Evolutionary conservation across 2,797 vertebrate species (phyloP), one percentile per base, ranked within the genome.

Genomic region (Tokudaia tokunoshimensis): DNA sequence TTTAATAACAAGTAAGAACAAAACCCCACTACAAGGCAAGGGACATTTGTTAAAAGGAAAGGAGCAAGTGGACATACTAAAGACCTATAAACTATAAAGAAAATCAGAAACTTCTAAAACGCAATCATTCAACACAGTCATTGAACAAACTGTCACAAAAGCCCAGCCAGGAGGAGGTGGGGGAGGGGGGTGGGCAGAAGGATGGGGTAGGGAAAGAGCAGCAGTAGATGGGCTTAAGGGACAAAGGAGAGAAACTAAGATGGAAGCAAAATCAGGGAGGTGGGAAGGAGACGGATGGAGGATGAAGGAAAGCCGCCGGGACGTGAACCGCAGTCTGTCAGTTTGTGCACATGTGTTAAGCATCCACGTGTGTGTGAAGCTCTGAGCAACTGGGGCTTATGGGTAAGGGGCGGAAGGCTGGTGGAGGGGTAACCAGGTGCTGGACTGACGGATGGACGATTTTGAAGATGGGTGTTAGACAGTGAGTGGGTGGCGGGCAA

Each of bases 301-400:
- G 63, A 13, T 14, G 29, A 19, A 11, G 14, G 26, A 41, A 57
- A 61, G 59, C 59, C 10, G n/a, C 55, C 1, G 55, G 3, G 11
- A 20, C 81, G 31, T 0, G 8, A 63, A 9, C 15, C 20, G 2
- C 2, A 0, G 52, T 2, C n/a, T 3, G 0, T 1, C 26, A 0
- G 44, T 13, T 19, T 20, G 57, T 13, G 1, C 5, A 4, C 3
- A 2, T 8, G 2, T 1, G 5, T 1, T 5, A 13, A 24, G 75
- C 3, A 1, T 78, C 65, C 17, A 3, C 15, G 4, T 2, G 7
- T 5, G 47, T 6, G 6, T 0, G 0, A 6, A 41, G 41, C 50
- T 12, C 80, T 0, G 1, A 10, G 20, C 0, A 12, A n/a, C 37
- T 3, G 70, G 1, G 24, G 61, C 1, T 0, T 47, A 3, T 1